These are phyloP conservation scores for Hippocampus comes DNA, from an alignment of 2,113 vertebrate genomes.

Conservation along the genomic window DNA sequence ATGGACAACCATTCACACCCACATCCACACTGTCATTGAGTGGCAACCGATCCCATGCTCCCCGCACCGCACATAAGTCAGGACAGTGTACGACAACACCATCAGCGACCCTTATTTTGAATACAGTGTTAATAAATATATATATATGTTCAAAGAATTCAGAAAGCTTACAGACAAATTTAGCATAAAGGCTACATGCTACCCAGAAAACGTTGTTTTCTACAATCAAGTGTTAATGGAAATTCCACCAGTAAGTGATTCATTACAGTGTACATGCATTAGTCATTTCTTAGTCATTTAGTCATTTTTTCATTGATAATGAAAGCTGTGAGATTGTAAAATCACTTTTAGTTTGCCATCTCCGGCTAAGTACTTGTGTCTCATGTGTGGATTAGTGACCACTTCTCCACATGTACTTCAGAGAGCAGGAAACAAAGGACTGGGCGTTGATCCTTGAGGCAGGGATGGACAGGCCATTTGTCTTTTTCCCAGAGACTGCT, in stretches of 20 bases:
- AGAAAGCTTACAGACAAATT: no score
- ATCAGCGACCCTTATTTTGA: no score
- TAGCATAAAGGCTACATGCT: no score
- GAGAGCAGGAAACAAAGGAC: slow-evolving; percentile 71
- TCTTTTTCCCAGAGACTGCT: slow-evolving; percentile 89
- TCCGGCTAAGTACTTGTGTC: not conserved
- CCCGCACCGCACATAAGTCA: no score
- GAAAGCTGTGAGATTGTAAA: not conserved
- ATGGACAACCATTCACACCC: no score
- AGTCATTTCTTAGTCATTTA: not conserved
- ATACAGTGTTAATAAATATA: no score
- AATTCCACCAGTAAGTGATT: not conserved
- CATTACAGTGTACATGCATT: not conserved
- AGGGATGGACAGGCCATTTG: slow-evolving; percentile 73
- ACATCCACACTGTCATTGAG: no score
- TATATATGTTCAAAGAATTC: no score
- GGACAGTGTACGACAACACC: no score
- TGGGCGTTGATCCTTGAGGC: slow-evolving; percentile 66
- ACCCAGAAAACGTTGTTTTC: not conserved
- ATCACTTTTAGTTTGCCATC: not conserved
- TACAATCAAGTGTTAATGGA: not conserved
- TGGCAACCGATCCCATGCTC: no score
- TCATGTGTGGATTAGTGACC: slow-evolving; percentile 1
- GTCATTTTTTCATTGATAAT: no score
- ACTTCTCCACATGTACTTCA: slow-evolving; percentile 52